phyloP scores from a whole-genome alignment of 2,113 vertebrate species.

The Thunnus thynnus region DNA sequence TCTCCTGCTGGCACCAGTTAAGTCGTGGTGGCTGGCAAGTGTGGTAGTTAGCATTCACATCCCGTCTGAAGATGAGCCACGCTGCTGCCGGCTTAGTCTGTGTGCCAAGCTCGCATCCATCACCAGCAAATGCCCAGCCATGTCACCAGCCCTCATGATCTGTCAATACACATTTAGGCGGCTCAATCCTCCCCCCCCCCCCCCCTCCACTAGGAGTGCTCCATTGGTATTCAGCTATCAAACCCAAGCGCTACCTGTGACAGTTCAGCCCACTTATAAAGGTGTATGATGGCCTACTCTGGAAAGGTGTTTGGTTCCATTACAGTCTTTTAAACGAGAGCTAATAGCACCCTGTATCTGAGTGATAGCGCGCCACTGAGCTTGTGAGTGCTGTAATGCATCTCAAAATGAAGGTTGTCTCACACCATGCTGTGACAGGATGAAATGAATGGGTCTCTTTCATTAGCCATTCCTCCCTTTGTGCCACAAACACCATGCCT shows the following conservation, averaged over 20 bases:
- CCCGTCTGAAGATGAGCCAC: conserved; percentile 64
- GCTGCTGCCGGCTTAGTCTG: conserved; percentile 57
- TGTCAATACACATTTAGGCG: conserved; percentile 67
- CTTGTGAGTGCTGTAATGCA: conserved; percentile 74
- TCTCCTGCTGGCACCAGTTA: conserved; percentile 63
- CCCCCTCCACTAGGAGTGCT: conserved; percentile 1
- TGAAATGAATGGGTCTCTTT: conserved; percentile 73
- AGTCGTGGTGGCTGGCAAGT: conserved; percentile 58
- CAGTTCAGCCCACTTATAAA: conserved; percentile 48
- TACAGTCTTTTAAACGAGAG: conserved; percentile 62
- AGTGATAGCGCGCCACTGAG: conserved; percentile 65
- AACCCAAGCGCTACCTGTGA: conserved; percentile 44
- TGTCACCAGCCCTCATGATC: conserved; percentile 52
- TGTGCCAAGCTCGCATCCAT: conserved; percentile 66
- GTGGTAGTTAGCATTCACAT: conserved; percentile 66
- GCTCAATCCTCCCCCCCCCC: conserved; percentile 4
- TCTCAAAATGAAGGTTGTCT: conserved; percentile 75
- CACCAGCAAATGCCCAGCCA: conserved; percentile 54
- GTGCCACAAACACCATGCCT: conserved; percentile 27
- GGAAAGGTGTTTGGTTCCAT: conserved; percentile 68
- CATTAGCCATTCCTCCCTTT: conserved; percentile 54
- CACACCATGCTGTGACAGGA: conserved; percentile 61
- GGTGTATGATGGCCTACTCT: conserved; percentile 35
- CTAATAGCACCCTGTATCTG: conserved; percentile 66
- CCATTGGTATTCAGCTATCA: conserved; percentile 65